phyloP scores from a whole-genome alignment of 2,797 vertebrate species.

The Galago senegalensis region DNA sequence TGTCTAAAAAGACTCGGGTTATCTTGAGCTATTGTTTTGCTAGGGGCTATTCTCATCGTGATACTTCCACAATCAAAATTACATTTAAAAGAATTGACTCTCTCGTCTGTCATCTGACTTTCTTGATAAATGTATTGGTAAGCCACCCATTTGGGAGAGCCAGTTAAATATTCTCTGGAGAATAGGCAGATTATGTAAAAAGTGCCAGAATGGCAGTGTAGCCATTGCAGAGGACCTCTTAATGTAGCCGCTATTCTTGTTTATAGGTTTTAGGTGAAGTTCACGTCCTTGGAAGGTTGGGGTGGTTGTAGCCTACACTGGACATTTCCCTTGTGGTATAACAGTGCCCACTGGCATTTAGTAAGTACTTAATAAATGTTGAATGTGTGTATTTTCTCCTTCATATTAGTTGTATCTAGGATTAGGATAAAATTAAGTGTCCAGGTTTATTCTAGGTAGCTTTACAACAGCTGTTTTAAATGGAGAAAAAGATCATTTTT shows the following conservation, averaged over 20 bases:
- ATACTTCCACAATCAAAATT: constrained; percentile 67
- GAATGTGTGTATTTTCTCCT: not conserved
- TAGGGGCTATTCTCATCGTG: constrained; percentile 24
- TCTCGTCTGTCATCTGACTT: not conserved
- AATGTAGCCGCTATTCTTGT: constrained; percentile 7
- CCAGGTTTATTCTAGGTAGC: constrained; percentile 37
- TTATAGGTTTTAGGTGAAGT: constrained; percentile 13
- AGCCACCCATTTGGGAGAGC: not conserved
- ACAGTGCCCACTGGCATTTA: not conserved
- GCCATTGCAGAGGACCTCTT: not conserved
- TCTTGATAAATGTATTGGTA: constrained; percentile 1
- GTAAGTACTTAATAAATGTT: not conserved
- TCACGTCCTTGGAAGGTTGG: not conserved
- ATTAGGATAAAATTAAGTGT: constrained; percentile 48
- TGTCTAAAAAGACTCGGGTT: constrained; percentile 55
- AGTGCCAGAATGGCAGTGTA: not conserved
- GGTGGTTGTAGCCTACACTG: not conserved
- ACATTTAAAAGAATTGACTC: constrained; percentile 6
- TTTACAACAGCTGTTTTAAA: constrained; percentile 48
- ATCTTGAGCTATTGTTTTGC: constrained; percentile 51
- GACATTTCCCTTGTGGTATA: not conserved
- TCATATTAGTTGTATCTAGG: constrained; percentile 20
- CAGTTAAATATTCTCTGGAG: constrained; percentile 22
- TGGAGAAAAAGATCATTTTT: constrained; percentile 37
- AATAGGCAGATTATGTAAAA: constrained; percentile 47